Percentiles rank a stretch among this genome's conserved stretches.
phyloP scores from a whole-genome alignment of 2,797 vertebrate species.

The Halcyon smyrnensis region DNA sequence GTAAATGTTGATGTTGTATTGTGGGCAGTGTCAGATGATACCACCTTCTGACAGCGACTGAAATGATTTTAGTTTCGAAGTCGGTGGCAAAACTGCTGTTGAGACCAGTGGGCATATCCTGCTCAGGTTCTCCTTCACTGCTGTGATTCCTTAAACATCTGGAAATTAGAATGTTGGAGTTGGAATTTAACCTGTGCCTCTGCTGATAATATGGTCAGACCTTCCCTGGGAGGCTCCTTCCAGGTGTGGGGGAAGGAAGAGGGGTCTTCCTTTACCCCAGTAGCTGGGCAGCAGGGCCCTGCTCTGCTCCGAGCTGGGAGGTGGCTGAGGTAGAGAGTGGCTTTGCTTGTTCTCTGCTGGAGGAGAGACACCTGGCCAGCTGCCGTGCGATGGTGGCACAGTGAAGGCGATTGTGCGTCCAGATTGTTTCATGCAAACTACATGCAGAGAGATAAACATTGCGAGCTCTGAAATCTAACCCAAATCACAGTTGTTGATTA shows the following conservation, averaged over 20 bases:
- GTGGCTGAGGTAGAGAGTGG: background rate
- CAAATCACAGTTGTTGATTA: constrained; percentile 59
- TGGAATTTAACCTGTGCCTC: constrained; percentile 36
- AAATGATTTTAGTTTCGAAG: background rate
- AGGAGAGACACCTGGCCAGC: constrained; percentile 53
- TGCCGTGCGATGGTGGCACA: constrained; percentile 18
- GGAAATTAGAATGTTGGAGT: constrained; percentile 37
- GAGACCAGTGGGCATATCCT: background rate
- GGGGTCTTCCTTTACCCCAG: background rate
- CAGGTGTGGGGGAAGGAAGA: background rate
- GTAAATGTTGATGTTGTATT: background rate
- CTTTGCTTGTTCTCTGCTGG: background rate
- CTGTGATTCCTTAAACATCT: constrained; percentile 19
- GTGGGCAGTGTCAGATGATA: background rate
- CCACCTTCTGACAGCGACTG: background rate
- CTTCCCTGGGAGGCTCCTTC: background rate
- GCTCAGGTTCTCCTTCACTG: background rate
- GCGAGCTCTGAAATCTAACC: constrained; percentile 72
- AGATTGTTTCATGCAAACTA: constrained; percentile 73
- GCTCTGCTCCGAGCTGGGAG: background rate
- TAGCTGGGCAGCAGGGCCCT: background rate
- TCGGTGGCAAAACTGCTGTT: background rate
- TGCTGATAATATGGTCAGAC: constrained; percentile 18
- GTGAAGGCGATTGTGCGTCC: constrained; percentile 67
- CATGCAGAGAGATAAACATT: constrained; percentile 57